phyloP scores from a whole-genome alignment of 2,113 vertebrate genomes.

The Grammomys surdaster region DNA sequence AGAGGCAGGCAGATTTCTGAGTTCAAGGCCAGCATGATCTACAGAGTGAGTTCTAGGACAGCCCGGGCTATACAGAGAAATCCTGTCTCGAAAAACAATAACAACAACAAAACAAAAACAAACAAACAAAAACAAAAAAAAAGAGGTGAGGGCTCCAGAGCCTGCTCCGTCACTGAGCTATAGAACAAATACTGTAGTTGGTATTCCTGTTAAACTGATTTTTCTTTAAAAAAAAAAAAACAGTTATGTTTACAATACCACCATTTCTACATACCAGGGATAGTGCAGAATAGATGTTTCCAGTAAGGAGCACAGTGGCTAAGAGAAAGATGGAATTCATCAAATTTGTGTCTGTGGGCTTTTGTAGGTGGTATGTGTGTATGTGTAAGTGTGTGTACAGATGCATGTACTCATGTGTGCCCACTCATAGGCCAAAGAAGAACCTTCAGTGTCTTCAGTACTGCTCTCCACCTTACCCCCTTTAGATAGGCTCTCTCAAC shows the following conservation, averaged over 20 bases:
- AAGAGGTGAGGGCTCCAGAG: neutral
- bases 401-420: neutral
- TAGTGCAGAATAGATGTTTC: neutral
- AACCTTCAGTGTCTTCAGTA: neutral
- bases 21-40: no score
- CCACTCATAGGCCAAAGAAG: neutral
- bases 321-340: neutral
- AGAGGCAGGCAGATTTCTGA: no score
- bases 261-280: slow-evolving; percentile 8
- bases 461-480: neutral
- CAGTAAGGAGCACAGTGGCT: neutral
- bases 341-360: neutral
- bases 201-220: slow-evolving; percentile 36
- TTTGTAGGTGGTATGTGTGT: neutral
- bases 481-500: neutral
- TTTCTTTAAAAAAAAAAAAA: neutral
- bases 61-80: no score
- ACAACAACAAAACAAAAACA: no score
- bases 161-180: neutral
- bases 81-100: no score
- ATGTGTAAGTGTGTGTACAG: neutral
- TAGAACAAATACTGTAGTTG: neutral
- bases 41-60: no score
- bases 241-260: neutral
- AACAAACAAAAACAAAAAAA: no score